Conservation (phyloP, 30 jellyfish, hydroid and myxozoan species). For the Aurelia coerulea region DNA sequence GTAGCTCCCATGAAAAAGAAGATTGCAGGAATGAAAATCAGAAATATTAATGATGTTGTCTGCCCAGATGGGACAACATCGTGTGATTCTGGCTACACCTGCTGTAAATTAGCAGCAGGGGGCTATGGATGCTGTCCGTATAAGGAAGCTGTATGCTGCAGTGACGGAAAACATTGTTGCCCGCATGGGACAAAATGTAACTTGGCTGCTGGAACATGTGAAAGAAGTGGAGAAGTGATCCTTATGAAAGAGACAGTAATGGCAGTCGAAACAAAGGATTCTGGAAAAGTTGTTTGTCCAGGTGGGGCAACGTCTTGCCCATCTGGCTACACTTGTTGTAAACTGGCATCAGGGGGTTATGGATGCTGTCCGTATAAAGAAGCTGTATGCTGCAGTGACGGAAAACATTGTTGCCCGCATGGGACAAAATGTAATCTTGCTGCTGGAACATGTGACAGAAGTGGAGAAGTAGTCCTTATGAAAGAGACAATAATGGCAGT, state of each 20-base stretch:
- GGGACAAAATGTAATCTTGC: constrained; percentile 44
- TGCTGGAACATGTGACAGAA: constrained; percentile 17
- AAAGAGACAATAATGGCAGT: not conserved
- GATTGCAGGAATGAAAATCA: not conserved
- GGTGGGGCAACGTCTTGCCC: constrained; percentile 66
- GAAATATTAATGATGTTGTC: not conserved
- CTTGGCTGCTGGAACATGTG: constrained; percentile 14
- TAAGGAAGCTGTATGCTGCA: constrained; percentile 53
- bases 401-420: constrained; percentile 71
- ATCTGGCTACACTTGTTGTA: constrained; percentile 70
- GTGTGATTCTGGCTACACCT: constrained; percentile 45
- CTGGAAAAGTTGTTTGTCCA: constrained; percentile 21
- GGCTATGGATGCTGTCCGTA: constrained; percentile 78
- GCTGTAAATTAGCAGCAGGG: constrained; percentile 45
- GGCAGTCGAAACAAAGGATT: not conserved
- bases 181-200: constrained; percentile 56
- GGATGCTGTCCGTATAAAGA: constrained; percentile 76
- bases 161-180: constrained; percentile 57
- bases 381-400: constrained; percentile 77
- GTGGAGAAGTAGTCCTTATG: not conserved
- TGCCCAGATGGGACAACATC: constrained; percentile 59
- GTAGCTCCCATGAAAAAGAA: not conserved
- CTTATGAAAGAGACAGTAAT: constrained; percentile 1
- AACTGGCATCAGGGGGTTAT: constrained; percentile 44
- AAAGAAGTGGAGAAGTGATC: not conserved